Percentiles rank a stretch among this genome's conserved stretches.
phyloP scores from a whole-genome alignment of 2,888 invertebrate species.

The Hylaea fasciaria region DNA sequence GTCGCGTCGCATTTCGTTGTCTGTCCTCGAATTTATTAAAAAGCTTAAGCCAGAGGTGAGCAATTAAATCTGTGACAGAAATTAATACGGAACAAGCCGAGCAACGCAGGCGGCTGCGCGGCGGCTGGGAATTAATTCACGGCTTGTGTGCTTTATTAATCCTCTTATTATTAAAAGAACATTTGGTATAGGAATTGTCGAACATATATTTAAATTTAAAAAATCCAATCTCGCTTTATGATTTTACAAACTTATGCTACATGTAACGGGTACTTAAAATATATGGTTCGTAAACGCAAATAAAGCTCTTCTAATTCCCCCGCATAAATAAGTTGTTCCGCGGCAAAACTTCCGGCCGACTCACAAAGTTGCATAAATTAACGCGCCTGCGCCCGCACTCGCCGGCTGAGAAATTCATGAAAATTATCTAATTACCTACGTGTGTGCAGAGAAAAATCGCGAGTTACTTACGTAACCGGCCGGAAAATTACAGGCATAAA shows the following conservation, averaged over 20 bases:
- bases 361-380: conserved; percentile 50
- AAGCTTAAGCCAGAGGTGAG: conserved; percentile 81
- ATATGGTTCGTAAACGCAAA: conserved; percentile 1
- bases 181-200: conserved; percentile 39
- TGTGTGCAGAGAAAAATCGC: conserved; percentile 82
- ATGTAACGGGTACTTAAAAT: not conserved
- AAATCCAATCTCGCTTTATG: conserved; percentile 23
- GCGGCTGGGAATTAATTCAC: conserved; percentile 67
- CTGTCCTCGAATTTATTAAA: conserved; percentile 83
- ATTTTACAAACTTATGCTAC: conserved; percentile 22
- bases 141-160: conserved; percentile 70
- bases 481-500: conserved; percentile 83
- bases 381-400: conserved; percentile 38
- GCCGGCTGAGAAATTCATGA: conserved; percentile 64
- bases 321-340: conserved; percentile 18
- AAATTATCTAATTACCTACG: conserved; percentile 84
- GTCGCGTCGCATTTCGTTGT: conserved; percentile 74
- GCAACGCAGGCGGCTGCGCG: conserved; percentile 59
- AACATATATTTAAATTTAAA: conserved; percentile 29
- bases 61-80: conserved; percentile 83
- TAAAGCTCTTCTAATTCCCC: conserved; percentile 21
- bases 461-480: conserved; percentile 82
- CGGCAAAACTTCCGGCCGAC: conserved; percentile 24
- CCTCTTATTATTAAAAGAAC: conserved; percentile 61
- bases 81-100: conserved; percentile 76